Evolutionary conservation across 2,888 invertebrate species (phyloP).

Genomic region (Limnephilus auricula): DNA sequence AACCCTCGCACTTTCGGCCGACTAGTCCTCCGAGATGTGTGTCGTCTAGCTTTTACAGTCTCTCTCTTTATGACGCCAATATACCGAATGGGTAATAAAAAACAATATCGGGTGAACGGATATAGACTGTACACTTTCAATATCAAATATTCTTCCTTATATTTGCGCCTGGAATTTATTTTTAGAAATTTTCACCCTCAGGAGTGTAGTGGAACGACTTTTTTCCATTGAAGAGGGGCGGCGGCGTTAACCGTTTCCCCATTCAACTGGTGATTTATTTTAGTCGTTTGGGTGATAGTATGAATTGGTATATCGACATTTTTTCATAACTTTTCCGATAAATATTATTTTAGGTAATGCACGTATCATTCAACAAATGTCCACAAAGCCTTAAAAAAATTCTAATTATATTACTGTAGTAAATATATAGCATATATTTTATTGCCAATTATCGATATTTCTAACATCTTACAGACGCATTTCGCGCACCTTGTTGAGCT

Average conservation of each 20-base stretch:
- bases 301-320: constrained; percentile 49
- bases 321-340: constrained; percentile 43
- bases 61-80: constrained; percentile 65
- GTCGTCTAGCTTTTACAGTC: constrained; percentile 63
- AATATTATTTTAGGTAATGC: not conserved
- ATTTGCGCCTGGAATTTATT: constrained; percentile 38
- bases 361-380: too few species aligned
- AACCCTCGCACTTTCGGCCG: constrained; percentile 23
- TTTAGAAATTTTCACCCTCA: constrained; percentile 52
- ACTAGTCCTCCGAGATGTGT: constrained; percentile 58
- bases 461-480: too few species aligned
- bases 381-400: too few species aligned
- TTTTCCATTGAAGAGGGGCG: constrained; percentile 37
- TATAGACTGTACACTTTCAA: constrained; percentile 63
- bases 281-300: constrained; percentile 61
- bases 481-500: too few species aligned
- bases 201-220: constrained; percentile 34
- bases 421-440: too few species aligned
- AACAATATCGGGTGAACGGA: constrained; percentile 65
- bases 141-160: constrained; percentile 58
- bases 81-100: constrained; percentile 66
- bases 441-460: too few species aligned
- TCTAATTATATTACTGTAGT: too few species aligned
- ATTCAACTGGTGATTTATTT: constrained; percentile 61
- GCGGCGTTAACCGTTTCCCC: constrained; percentile 47